Evolutionary conservation across 2,113 vertebrate species (phyloP), one percentile per base, ranked within the genome.

Genomic region (Alectura lathami): DNA sequence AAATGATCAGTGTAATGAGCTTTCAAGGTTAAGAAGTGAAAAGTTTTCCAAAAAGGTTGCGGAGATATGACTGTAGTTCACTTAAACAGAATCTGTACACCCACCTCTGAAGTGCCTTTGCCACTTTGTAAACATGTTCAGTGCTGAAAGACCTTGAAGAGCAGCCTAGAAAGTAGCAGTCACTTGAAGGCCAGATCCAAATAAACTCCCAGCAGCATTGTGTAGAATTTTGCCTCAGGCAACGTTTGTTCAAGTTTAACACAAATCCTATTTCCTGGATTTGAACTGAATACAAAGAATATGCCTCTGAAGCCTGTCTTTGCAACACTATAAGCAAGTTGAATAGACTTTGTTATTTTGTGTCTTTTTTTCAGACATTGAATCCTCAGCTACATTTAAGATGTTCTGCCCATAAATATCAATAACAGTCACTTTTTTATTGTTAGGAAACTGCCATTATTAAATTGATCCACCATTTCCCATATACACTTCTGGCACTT

Each of bases 181-280:
- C 5, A 7, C 11, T 9, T 45, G 14, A 86, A 83, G 24, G 64
- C 8, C 34, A 63, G 9, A 59, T 29, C 18, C 11, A 67, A 43
- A 77, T 29, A 36, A 50, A 10, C 7, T 70, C 34, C 7, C 7
- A 80, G 9, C 7, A 66, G 21, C 30, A 36, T 16, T 42, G 32
- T 51, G 29, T 36, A 67, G 6, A 59, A 34, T 72, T 86, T 81
- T 92, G 22, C 26, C 47, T 12, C 4, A 8, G 18, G 18, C 6
- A 66, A 29, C 0, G 0, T 36, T 57, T 38, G 6, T 9, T 23
- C 13, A 68, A 43, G 9, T 66, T 47, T n/a, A 63, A 54, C 11
- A 66, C 8, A 8, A 51, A 9, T 59, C 8, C 9, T 63, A 2
- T 75, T 91, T 78, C 23, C 81, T 54, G 13, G 8, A 63, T 70